Base-by-base conservation (phyloP, 2,113 vertebrate species). In the Talpa occidentalis region DNA sequence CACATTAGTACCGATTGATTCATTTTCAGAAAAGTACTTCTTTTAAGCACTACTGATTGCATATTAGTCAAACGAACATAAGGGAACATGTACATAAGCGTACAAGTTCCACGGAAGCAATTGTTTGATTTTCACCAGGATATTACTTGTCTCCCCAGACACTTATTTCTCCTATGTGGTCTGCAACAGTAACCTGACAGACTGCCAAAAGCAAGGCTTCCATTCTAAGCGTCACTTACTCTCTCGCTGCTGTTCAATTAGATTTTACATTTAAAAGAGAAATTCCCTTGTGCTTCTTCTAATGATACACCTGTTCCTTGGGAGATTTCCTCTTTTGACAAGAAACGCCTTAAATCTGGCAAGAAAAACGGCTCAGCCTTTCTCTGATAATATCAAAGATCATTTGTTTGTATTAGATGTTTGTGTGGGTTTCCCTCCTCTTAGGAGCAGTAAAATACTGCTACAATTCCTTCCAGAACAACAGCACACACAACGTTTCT, bases 271-370 rank as follows among this genome's bases (percentile, higher is more conserved):
- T 95, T 94, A 94, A 95, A 86, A 96, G 76, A 96, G 89, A 90
- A 91, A 97, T 60, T 92, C 97, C 88, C 96, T 93, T 89, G 94
- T 96, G 97, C 93, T 97, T 93, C 69, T 95, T 93, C 96, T 91
- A 97, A 96, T 89, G 89, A 86, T 79, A 94, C 96, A 98, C 97
- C 97, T 98, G 97, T 77, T 98, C 52, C 95, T 96, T 66, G 67
- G 79, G 96, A 98, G 94, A 93, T 69, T 96, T 97, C 21, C 89
- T 95, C 81, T 82, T 95, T 82, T 87, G 82, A 96, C 81, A 97
- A 97, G 21, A 91, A 77, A 84, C 62, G 80, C 19, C 92, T 95
- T 70, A 42, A 93, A 76, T 93, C 91, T 97, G 76, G 97, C 96
- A 96, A 94, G 95, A 40, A 80, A 97, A 88, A 95, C 21, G 79